These are phyloP conservation scores for Gouania willdenowi DNA, from an alignment of 2,797 vertebrate species.

Conservation along the genomic window DNA sequence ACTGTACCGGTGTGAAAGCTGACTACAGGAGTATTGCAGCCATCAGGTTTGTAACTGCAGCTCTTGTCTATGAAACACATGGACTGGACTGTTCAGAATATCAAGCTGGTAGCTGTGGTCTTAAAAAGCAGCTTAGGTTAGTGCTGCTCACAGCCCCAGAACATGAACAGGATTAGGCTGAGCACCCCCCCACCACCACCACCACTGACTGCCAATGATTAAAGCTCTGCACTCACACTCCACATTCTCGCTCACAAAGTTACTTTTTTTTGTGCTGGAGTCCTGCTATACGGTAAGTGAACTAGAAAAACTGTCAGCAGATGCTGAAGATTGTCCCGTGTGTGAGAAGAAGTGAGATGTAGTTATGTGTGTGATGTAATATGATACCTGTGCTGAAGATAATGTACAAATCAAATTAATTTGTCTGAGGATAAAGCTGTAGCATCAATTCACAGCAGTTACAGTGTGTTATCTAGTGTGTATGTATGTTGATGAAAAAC, in stretches of 20 bases:
- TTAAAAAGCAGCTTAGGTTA: constrained; percentile 69
- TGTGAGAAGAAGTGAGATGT: constrained; percentile 1
- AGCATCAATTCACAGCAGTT: too few relatives aligned
- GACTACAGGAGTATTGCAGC: constrained; percentile 48
- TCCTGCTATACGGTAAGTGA: too few relatives aligned
- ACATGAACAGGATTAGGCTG: constrained; percentile 69
- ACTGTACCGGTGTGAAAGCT: constrained; percentile 48
- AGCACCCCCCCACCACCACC: constrained; percentile 64
- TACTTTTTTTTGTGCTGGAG: too few relatives aligned
- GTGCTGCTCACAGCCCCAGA: constrained; percentile 67
- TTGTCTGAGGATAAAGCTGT: too few relatives aligned
- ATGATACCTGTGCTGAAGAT: background rate
- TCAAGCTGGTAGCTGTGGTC: constrained; percentile 58
- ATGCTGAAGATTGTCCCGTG: constrained; percentile 22
- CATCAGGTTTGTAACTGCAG: constrained; percentile 50
- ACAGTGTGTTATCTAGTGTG: too few relatives aligned
- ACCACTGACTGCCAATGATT: constrained; percentile 68
- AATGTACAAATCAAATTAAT: background rate
- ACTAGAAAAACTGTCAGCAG: too few relatives aligned
- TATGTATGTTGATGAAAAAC: too few relatives aligned
- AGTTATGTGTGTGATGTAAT: constrained; percentile 3
- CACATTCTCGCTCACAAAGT: constrained; percentile 60
- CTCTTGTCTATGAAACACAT: constrained; percentile 31
- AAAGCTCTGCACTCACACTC: constrained; percentile 65
- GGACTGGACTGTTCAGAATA: constrained; percentile 50